Evolutionary conservation across 2,113 vertebrate species (phyloP), one percentile per base, ranked within the genome.

Genomic region (Halcyon malimbica): DNA sequence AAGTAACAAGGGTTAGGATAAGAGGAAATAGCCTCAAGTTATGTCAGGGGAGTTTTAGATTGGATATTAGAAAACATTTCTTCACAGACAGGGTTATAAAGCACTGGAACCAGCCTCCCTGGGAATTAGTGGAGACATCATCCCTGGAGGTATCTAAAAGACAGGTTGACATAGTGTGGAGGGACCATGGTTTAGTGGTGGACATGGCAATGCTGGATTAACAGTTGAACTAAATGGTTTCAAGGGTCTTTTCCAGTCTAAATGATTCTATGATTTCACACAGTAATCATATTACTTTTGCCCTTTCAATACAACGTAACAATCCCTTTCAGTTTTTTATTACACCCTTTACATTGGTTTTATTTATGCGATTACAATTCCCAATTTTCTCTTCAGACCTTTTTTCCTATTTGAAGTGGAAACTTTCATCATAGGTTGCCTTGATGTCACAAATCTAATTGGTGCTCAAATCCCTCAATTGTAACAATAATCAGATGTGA

Each of bases 171-270:
- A 33, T 39, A 14, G 2, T 5, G 2, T 21, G 51, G n/a, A 26
- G 24, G 23, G 28, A 39, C 18, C 18, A 6, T 5, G 8, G 14
- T 65, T 65, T 78, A 42, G 5, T 28, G 13, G 15, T 35, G 4
- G 12, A 37, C 11, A 62, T 74, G 44, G 18, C 11, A 42, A 6
- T 48, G 15, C 11, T 41, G 24, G 7, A 4, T 21, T 35, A 20
- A 31, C 3, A 7, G 19, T n/a, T 79, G 46, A 7, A 16, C 13
- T 13, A 1, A 0, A 54, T 37, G 41, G n/a, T 21, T 6, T 51
- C 51, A 44, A 21, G 8, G 25, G 13, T 44, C 23, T 83, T 71
- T 83, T 83, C 20, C 24, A 65, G 26, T 10, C 3, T 29, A 51
- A 69, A 63, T 14, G 3, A 23, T 50, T n/a, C 26, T 67, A 11